phyloP scores from a whole-genome alignment of 2,797 vertebrate genomes.

The Hylomyscus alleni region DNA sequence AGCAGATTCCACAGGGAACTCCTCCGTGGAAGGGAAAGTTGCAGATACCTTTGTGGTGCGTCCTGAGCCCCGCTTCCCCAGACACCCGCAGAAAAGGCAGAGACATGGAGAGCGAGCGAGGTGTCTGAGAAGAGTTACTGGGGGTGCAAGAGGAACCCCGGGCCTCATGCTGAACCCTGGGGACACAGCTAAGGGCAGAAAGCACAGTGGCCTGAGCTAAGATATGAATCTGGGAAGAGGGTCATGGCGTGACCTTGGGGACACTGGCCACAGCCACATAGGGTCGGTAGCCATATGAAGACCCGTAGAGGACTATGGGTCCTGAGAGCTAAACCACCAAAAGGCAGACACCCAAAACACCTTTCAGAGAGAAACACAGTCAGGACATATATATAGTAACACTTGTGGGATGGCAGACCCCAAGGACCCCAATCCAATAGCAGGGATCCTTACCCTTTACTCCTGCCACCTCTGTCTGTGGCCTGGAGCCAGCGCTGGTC shows the following conservation, averaged over 20 bases:
- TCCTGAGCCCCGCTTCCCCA: neutral
- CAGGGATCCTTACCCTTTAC: conserved; percentile 80
- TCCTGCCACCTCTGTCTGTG: conserved; percentile 63
- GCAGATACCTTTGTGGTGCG: accelerated
- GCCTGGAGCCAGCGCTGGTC: neutral
- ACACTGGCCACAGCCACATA: neutral
- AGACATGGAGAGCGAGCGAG: too few species aligned
- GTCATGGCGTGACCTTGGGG: neutral
- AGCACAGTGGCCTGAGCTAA: neutral
- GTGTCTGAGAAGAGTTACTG: too few species aligned
- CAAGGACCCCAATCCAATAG: accelerated
- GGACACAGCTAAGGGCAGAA: too few species aligned
- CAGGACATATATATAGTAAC: neutral
- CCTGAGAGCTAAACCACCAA: neutral
- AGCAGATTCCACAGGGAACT: neutral
- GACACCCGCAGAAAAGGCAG: neutral
- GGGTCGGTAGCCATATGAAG: neutral
- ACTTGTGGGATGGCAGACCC: neutral
- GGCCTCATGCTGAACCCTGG: neutral
- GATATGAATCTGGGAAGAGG: neutral
- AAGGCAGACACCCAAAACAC: neutral
- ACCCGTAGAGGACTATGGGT: neutral
- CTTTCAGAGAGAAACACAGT: neutral
- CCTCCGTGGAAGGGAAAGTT: neutral
- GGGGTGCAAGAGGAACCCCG: too few species aligned